phyloP scores from a whole-genome alignment of 2,888 invertebrate genomes.

The Amphiduros pacificus region DNA sequence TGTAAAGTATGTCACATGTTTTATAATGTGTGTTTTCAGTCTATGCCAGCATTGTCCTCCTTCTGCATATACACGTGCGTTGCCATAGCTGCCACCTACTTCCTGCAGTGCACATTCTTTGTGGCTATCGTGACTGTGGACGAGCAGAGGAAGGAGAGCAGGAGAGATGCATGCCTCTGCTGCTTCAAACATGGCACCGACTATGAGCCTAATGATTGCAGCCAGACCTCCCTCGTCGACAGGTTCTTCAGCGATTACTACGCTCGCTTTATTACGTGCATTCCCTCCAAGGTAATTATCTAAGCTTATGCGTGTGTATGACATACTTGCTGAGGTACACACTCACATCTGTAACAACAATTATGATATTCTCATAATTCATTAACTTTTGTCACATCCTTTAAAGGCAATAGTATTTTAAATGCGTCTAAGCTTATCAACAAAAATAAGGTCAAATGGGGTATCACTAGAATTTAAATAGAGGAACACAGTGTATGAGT shows the following conservation, averaged over 20 bases:
- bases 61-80: conserved; percentile 81
- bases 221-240: conserved; percentile 66
- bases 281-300: conserved; percentile 67
- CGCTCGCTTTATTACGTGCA: conserved; percentile 69
- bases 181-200: conserved; percentile 33
- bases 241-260: conserved; percentile 67
- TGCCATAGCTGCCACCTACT: conserved; percentile 74
- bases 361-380: no score
- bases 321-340: no score
- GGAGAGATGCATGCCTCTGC: conserved; percentile 15
- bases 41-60: conserved; percentile 78
- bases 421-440: no score
- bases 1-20: no score
- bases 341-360: no score
- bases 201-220: conserved; percentile 64
- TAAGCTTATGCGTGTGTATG: no score
- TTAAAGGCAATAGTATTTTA: no score
- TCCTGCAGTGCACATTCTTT: conserved; percentile 75
- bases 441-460: no score
- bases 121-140: conserved; percentile 77
- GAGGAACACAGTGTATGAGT: no score
- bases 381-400: no score
- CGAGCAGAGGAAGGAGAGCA: conserved; percentile 49
- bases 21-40: conserved; percentile 58
- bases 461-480: no score